These are phyloP conservation scores for Brachyopa scutellaris DNA, from an alignment of 2,888 invertebrate species.

Conservation along the genomic window DNA sequence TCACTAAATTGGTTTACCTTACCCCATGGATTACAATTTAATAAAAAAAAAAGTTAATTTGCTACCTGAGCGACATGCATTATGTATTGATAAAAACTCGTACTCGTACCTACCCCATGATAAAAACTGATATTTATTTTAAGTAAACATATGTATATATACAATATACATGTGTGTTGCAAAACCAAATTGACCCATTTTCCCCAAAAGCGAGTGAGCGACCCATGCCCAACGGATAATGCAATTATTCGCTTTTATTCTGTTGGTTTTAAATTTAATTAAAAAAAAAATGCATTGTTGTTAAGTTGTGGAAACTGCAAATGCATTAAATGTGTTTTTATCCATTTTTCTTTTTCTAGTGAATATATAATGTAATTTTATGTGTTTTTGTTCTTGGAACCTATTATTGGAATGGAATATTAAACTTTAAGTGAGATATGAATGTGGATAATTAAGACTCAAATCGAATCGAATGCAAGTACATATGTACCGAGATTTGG, in stretches of 20 bases:
- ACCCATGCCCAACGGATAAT: slow-evolving; percentile 47
- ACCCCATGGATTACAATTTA: too few species aligned
- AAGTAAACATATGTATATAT: not conserved
- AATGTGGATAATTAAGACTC: not conserved
- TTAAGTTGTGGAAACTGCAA: slow-evolving; percentile 15
- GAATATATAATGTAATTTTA: not conserved
- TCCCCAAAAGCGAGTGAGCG: too few species aligned
- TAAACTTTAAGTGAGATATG: not conserved
- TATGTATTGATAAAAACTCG: too few species aligned
- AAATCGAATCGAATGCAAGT: too few species aligned
- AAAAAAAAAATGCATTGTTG: slow-evolving; percentile 51
- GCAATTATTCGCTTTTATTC: slow-evolving; percentile 64
- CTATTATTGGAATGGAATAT: not conserved
- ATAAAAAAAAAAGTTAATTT: too few species aligned
- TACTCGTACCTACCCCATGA: too few species aligned
- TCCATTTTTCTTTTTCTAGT: not conserved
- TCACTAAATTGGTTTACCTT: too few species aligned
- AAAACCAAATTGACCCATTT: slow-evolving; percentile 58
- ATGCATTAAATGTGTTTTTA: slow-evolving; percentile 40
- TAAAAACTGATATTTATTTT: slow-evolving; percentile 39
- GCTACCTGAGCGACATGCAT: too few species aligned
- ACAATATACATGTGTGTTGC: too few species aligned
- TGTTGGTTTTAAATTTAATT: slow-evolving; percentile 62
- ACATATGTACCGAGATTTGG: too few species aligned
- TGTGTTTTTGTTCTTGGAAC: not conserved